Evolutionary conservation across 2,113 vertebrate species (phyloP).

Genomic region (Corythaeola cristata): DNA sequence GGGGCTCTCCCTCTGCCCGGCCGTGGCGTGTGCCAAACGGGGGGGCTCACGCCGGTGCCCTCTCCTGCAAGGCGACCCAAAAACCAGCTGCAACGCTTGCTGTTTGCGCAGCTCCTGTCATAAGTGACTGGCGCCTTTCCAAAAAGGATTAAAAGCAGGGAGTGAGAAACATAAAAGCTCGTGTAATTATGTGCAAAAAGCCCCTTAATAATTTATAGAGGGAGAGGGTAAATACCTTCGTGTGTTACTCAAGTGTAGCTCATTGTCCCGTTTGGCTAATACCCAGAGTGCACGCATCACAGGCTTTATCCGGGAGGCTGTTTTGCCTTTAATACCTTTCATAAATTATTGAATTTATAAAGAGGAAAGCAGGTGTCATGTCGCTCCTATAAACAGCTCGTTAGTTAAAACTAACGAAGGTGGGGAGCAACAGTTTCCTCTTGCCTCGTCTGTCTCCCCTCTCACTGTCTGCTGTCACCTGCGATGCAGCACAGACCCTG

Average conservation of each 20-base stretch:
- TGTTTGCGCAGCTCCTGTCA: background rate
- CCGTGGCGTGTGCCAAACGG: rapidly evolving
- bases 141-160: constrained; percentile 73
- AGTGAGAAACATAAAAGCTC: constrained; percentile 64
- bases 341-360: constrained; percentile 78
- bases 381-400: constrained; percentile 70
- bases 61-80: background rate
- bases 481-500: rapidly evolving
- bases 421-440: constrained; percentile 6
- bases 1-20: no score
- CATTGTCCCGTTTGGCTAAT: constrained; percentile 70
- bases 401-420: constrained; percentile 71
- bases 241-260: constrained; percentile 68
- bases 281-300: constrained; percentile 61
- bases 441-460: background rate
- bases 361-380: constrained; percentile 74
- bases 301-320: constrained; percentile 45
- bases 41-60: background rate
- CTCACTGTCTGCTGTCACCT: background rate
- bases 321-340: constrained; percentile 70
- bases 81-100: background rate
- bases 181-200: constrained; percentile 75
- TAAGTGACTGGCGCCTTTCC: constrained; percentile 45
- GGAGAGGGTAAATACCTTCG: constrained; percentile 70
- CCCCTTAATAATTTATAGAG: constrained; percentile 73